phyloP scores from a whole-genome alignment of 2,113 vertebrate species.

The Lophochroa leadbeateri region DNA sequence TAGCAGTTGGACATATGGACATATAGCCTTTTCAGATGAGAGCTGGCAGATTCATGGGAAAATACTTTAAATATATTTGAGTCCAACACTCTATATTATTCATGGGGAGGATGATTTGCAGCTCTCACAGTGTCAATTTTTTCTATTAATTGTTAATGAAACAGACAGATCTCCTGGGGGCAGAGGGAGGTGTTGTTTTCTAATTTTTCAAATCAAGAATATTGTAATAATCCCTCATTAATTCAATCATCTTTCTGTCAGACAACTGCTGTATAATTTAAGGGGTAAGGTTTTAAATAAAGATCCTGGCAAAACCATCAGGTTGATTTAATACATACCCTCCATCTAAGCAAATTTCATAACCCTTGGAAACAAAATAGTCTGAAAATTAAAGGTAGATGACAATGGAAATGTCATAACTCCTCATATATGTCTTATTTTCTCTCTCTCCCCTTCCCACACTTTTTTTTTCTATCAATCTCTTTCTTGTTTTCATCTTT shows the following conservation, averaged over 20 bases:
- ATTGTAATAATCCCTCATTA: conserved; percentile 62
- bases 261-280: not conserved
- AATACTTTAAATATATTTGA: conserved; percentile 47
- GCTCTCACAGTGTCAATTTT: conserved; percentile 36
- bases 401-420: not conserved
- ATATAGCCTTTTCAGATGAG: conserved; percentile 38
- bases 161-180: conserved; percentile 36
- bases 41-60: conserved; percentile 66
- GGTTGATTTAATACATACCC: not conserved
- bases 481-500: not conserved
- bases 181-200: conserved; percentile 50
- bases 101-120: conserved; percentile 35
- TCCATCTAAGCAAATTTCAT: not conserved
- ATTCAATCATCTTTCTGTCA: conserved; percentile 60
- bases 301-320: not conserved
- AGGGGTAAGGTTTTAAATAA: conserved; percentile 9
- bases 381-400: not conserved
- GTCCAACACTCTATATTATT: conserved; percentile 35
- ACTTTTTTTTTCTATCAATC: not conserved
- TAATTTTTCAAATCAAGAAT: conserved; percentile 63
- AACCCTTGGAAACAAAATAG: not conserved
- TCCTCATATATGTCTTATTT: not conserved
- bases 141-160: conserved; percentile 71
- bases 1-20: not conserved
- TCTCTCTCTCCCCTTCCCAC: not conserved